Conservation (phyloP, 2,888 invertebrate genomes). For the Peribatodes rhomboidaria region DNA sequence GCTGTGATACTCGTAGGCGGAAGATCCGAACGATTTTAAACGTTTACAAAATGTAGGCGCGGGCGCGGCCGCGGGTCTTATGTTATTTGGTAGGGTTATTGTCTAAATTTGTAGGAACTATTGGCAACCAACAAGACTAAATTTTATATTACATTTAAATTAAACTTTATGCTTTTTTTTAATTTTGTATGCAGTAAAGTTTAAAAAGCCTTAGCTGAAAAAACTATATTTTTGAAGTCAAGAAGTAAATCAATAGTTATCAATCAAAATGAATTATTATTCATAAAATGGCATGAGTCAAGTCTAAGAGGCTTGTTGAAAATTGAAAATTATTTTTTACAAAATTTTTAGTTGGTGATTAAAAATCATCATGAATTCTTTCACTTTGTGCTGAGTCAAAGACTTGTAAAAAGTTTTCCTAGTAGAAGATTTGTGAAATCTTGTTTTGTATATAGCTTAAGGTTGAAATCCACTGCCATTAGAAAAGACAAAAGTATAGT, state of each 20-base stretch:
- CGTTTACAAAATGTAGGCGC: slow-evolving; percentile 48
- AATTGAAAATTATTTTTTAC: not conserved
- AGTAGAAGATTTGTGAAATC: slow-evolving; percentile 10
- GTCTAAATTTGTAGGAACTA: slow-evolving; percentile 41
- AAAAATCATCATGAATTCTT: slow-evolving; percentile 1
- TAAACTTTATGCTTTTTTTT: not conserved
- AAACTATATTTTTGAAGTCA: not conserved
- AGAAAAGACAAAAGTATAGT: slow-evolving; percentile 46
- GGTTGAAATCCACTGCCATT: slow-evolving; percentile 36
- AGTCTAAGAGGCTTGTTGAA: slow-evolving; percentile 11
- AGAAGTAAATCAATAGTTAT: not conserved
- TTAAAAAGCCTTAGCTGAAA: not conserved
- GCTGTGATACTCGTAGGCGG: slow-evolving; percentile 80
- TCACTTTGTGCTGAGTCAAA: not conserved
- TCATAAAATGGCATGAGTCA: not conserved
- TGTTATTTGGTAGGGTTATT: slow-evolving; percentile 51
- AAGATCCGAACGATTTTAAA: slow-evolving; percentile 64
- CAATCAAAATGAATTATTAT: not conserved
- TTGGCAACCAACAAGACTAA: slow-evolving; percentile 27
- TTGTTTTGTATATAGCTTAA: slow-evolving; percentile 26
- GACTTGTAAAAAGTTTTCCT: not conserved
- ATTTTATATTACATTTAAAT: slow-evolving; percentile 1
- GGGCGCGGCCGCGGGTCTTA: slow-evolving; percentile 49
- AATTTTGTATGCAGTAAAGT: not conserved
- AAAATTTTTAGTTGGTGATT: not conserved